Evolutionary conservation across 1,140 invertebrate species (phyloP), one percentile per base, ranked within the genome.

Genomic region (Ephestia elutella): DNA sequence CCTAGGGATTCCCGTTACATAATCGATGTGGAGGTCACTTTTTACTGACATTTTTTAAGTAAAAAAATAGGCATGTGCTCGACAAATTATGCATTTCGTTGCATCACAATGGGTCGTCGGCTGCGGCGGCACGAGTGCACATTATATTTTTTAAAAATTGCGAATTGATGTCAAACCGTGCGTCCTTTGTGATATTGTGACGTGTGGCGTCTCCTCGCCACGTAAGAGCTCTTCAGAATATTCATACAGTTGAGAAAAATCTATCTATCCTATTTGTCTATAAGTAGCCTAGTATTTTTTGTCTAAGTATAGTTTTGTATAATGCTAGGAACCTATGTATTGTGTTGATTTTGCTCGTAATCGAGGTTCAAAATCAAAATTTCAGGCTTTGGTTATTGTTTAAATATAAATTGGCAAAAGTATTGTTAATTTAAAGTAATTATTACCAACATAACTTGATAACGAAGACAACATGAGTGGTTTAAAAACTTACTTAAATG

Each of bases 1-100:
- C 68, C 66, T 71, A 72, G 68, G 68, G 71, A 76, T 79, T 80
- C 74, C 80, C 73, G 81, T 79, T 82, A 79, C 66, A 71, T 79
- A 71, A 68, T 78, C 72, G 62, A 70, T 67, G 60, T 70, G 57
- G 75, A 81, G 85, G 82, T 86, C 82, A 86, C 65, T 80, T 85
- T 87, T 85, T 79, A 71, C 64, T 54, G 54, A 62, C 55, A 50
- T 74, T 81, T 86, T 80, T 75, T 63, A 57, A 54, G 55, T 75
- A 86, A 87, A 87, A n/a, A 85, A 88, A 79, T 59, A 68, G 76
- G 76, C 85, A 85, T 86, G 80, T 88, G 83, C 81, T 86, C 77
- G 68, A 84, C 76, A 81, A 88, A 88, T 86, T 88, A 88, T 85
- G 83, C 82, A 87, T 86, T 80, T 78, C 66, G 75, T 62, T 82